These are phyloP conservation scores for Misgurnus mizolepis DNA, from an alignment of 2,113 vertebrate species.

Conservation along the genomic window DNA sequence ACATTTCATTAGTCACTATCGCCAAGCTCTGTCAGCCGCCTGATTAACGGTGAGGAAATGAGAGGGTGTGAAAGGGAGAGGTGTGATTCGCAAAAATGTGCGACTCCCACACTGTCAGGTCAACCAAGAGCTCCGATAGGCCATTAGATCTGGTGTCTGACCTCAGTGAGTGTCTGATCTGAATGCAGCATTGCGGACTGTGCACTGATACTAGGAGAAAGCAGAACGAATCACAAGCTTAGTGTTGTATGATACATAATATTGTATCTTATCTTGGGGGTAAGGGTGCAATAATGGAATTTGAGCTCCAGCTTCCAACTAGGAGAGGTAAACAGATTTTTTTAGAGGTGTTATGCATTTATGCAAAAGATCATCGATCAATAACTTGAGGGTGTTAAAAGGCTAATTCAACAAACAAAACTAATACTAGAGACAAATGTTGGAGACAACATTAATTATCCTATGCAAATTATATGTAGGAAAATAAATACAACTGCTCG, in stretches of 20 bases:
- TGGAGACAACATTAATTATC: no score
- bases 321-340: no score
- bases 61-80: constrained; percentile 29
- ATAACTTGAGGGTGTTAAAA: no score
- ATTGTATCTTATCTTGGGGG: neutral
- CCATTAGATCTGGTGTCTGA: constrained; percentile 41
- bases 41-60: constrained; percentile 44
- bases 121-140: constrained; percentile 11
- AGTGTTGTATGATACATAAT: neutral
- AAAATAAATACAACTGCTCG: no score
- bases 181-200: neutral
- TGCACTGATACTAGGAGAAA: neutral
- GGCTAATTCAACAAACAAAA: no score
- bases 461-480: no score
- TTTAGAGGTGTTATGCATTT: no score
- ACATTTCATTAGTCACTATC: constrained; percentile 52
- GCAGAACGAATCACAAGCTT: neutral
- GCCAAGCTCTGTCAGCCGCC: constrained; percentile 35
- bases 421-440: no score
- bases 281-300: no score
- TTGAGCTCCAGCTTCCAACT: no score
- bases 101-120: constrained; percentile 38
- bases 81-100: constrained; percentile 45
- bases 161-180: constrained; percentile 17
- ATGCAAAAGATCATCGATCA: no score